Evolutionary conservation across 2,113 vertebrate species (phyloP), one percentile per base, ranked within the genome.

Genomic region (Alaudala cheleensis): DNA sequence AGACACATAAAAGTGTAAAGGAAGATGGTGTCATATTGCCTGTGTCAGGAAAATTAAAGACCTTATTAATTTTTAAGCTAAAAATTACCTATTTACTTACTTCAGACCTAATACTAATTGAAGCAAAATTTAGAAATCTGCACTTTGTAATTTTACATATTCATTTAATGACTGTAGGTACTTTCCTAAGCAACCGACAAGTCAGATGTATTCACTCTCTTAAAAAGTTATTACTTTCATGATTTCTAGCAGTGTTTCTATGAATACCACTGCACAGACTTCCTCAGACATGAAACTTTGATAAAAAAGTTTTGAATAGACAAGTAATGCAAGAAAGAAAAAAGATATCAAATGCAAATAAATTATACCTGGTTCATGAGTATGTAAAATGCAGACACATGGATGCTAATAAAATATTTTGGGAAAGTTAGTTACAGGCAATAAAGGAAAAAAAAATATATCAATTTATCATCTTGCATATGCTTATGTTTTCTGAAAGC

Each of bases 371-470:
- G 13, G 16, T 40, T 40, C 11, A 42, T 40, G 9, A 69, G 3
- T 39, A 15, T 39, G 34, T 50, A 42, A 82, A 47, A 24, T 61
- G 9, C 9, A 57, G 57, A 71, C 11, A 24, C 60, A 16, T 45
- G 11, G 66, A 70, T 64, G 40, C 19, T 83, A 70, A 42, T 37
- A 6, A 66, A 47, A 65, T 49, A 3, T 62, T 87, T 53, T 76
- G 11, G 61, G 31, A 74, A 74, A 66, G 11, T 17, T n/a, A 47
- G 7, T 47, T 81, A 29, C 10, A 81, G 33, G 11, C 5, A 80
- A 51, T 11, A 37, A 53, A 39, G 29, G 4, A 10, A 49, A 45
- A 45, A 42, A 45, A 5, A 0, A 5, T 0, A 31, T 7, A 45
- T 16, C 2, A n/a, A 4, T 86, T 64, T 72, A 31, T 51, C 12